These are phyloP conservation scores for Sebastes aleutianus DNA, from an alignment of 2,797 vertebrate species.

Conservation along the genomic window DNA sequence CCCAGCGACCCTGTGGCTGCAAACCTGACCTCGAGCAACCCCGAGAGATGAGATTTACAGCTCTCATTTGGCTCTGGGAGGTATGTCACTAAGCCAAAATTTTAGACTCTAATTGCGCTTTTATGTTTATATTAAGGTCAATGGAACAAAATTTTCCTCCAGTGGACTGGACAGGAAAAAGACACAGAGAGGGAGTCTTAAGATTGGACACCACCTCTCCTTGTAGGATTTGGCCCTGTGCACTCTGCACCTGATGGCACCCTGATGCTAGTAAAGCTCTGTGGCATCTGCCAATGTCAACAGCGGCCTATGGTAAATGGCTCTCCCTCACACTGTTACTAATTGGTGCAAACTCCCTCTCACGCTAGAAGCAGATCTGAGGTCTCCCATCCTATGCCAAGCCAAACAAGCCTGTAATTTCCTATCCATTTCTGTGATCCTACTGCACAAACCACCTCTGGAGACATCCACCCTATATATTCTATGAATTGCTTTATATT, in stretches of 20 bases:
- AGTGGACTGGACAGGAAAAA: slow-evolving; percentile 42
- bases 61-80: slow-evolving; percentile 58
- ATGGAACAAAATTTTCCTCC: slow-evolving; percentile 43
- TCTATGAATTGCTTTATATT: slow-evolving; percentile 14
- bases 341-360: slow-evolving; percentile 75
- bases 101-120: slow-evolving; percentile 59
- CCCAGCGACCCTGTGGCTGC: slow-evolving; percentile 52
- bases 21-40: slow-evolving; percentile 68
- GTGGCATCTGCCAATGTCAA: slow-evolving; percentile 74
- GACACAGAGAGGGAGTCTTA: slow-evolving; percentile 30
- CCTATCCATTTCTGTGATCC: slow-evolving; percentile 49
- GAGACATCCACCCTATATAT: slow-evolving; percentile 30
- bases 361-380: slow-evolving; percentile 61
- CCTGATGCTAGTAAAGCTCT: slow-evolving; percentile 64
- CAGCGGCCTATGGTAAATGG: slow-evolving; percentile 66
- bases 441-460: slow-evolving; percentile 33
- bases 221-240: slow-evolving; percentile 47
- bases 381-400: slow-evolving; percentile 77
- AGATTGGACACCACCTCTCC: slow-evolving; percentile 39
- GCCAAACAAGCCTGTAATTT: slow-evolving; percentile 73
- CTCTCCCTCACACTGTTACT: slow-evolving; percentile 67
- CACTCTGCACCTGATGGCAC: slow-evolving; percentile 71
- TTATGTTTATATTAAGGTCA: slow-evolving; percentile 67
- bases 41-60: slow-evolving; percentile 61
- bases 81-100: slow-evolving; percentile 53